A percentile compares a stretch with the other conserved stretches of the same genome.
These are phyloP conservation scores for Corythaixoides concolor DNA, from an alignment of 2,113 vertebrate species.

Conservation along the genomic window DNA sequence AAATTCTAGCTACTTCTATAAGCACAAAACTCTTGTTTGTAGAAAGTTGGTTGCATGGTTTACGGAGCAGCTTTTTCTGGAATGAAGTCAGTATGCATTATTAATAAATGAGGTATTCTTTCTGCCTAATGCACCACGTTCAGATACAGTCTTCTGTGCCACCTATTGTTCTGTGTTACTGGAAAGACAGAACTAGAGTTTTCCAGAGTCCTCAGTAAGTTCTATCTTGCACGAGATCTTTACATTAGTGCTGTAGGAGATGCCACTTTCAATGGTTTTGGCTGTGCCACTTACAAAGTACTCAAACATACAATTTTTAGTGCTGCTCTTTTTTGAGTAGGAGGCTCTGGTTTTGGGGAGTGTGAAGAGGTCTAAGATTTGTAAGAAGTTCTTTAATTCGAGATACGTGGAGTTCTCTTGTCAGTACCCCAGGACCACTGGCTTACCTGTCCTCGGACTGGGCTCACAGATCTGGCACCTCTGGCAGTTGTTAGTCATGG, in stretches of 20 bases:
- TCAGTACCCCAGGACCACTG: rapidly evolving
- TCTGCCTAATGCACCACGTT: neutral
- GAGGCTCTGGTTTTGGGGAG: neutral
- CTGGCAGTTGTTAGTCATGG: neutral
- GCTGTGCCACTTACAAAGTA: neutral
- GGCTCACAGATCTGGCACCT: rapidly evolving
- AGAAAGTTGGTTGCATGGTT: neutral
- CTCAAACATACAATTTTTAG: rapidly evolving
- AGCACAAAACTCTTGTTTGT: neutral
- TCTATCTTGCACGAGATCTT: neutral
- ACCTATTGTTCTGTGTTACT: neutral
- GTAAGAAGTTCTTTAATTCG: neutral
- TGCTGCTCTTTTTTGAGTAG: neutral
- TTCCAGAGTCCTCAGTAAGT: neutral
- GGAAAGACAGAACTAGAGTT: neutral
- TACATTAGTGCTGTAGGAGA: neutral
- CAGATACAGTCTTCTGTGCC: neutral
- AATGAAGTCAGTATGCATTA: neutral
- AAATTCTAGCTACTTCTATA: neutral
- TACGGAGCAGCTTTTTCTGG: neutral
- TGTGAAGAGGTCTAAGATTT: neutral
- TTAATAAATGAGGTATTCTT: neutral
- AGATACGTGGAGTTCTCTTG: neutral
- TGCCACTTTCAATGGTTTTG: neutral
- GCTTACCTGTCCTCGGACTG: rapidly evolving